Evolutionary conservation across 2,797 vertebrate genomes (phyloP).

Genomic region (Pelochelys cantorii): DNA sequence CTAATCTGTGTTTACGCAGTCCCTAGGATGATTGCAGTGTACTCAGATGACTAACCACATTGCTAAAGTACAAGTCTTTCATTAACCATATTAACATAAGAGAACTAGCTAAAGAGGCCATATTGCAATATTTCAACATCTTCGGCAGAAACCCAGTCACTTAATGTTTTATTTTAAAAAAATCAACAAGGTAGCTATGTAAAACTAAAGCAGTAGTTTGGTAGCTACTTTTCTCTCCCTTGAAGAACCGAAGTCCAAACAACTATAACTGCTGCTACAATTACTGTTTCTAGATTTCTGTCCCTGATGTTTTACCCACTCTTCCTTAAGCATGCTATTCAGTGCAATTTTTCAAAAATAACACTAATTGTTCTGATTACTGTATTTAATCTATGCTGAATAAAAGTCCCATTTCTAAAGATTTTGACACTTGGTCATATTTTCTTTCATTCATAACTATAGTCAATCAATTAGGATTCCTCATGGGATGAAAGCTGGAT

Average conservation of each 20-base stretch:
- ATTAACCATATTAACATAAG: slow-evolving; percentile 13
- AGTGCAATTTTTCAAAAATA: background rate
- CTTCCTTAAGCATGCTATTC: background rate
- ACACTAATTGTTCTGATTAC: background rate
- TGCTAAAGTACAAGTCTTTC: slow-evolving; percentile 8
- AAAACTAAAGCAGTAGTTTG: background rate
- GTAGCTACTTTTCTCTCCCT: background rate
- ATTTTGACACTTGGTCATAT: background rate
- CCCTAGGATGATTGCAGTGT: rapidly evolving
- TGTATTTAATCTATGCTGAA: background rate
- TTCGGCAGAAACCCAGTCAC: slow-evolving; percentile 21
- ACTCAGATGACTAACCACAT: slow-evolving; percentile 8
- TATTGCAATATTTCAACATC: background rate
- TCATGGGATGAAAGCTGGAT: background rate
- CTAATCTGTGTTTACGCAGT: slow-evolving; percentile 21
- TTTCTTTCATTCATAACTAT: background rate
- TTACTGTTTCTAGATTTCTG: background rate
- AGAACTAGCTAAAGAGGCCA: slow-evolving; percentile 47
- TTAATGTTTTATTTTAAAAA: background rate
- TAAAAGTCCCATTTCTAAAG: background rate
- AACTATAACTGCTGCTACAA: background rate
- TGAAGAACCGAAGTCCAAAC: background rate
- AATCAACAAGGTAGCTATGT: background rate
- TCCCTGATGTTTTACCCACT: background rate
- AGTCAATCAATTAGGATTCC: background rate